phyloP scores from a whole-genome alignment of 2,888 invertebrate genomes.

The Thymelicus lineola region DNA sequence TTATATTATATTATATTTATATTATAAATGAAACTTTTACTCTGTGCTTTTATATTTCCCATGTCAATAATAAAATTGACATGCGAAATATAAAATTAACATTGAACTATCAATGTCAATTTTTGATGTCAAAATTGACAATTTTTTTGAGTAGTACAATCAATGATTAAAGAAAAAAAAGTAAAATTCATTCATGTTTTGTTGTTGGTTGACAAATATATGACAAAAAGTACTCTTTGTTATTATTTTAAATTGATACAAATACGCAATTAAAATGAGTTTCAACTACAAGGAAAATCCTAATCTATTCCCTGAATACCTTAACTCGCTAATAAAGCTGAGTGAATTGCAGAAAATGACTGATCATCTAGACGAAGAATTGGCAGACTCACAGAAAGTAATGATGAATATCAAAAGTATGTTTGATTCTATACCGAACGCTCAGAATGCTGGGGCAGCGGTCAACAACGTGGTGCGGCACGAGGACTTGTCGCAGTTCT shows the following conservation, averaged over 20 bases:
- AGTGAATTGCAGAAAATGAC: constrained; percentile 70
- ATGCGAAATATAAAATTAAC: no score
- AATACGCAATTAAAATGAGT: constrained; percentile 46
- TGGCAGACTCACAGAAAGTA: constrained; percentile 67
- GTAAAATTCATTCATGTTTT: no score
- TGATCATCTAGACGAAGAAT: constrained; percentile 63
- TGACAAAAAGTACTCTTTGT: no score
- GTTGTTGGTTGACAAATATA: no score
- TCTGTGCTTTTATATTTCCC: no score
- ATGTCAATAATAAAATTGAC: no score
- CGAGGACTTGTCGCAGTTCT: constrained; percentile 62
- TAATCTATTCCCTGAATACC: constrained; percentile 58
- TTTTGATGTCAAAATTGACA: no score
- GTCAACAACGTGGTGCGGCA: constrained; percentile 51
- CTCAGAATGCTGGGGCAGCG: constrained; percentile 38
- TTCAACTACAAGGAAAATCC: constrained; percentile 49
- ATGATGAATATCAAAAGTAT: constrained; percentile 69
- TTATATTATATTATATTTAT: no score
- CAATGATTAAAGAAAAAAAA: no score
- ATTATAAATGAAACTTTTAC: no score
- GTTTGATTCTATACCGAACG: constrained; percentile 57
- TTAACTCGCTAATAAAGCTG: constrained; percentile 64
- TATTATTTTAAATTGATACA: not conserved
- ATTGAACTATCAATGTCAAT: no score
- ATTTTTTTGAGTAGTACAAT: no score